phyloP scores from a whole-genome alignment of 2,797 vertebrate species.

The Gymnodraco acuticeps region DNA sequence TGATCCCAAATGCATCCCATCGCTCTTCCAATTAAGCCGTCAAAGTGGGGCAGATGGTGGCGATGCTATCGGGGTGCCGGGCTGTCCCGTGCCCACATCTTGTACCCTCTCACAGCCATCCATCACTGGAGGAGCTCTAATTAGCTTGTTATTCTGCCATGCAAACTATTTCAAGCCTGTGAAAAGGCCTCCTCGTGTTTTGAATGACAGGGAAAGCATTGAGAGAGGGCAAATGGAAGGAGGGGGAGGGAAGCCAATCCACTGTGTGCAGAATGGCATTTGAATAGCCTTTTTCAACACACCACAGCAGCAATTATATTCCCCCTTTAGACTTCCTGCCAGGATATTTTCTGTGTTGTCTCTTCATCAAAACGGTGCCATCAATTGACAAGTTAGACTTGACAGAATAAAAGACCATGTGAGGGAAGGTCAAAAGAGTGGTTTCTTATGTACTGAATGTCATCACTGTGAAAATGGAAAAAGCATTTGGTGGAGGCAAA shows the following conservation, averaged over 20 bases:
- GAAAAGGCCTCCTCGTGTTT: slow-evolving; percentile 83
- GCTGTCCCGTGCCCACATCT: slow-evolving; percentile 72
- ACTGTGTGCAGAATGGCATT: slow-evolving; percentile 80
- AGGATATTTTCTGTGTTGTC: slow-evolving; percentile 75
- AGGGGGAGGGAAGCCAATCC: slow-evolving; percentile 79
- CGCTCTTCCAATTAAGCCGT: slow-evolving; percentile 80
- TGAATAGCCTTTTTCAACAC: slow-evolving; percentile 86
- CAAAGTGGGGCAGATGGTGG: slow-evolving; percentile 75
- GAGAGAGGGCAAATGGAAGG: slow-evolving; percentile 77
- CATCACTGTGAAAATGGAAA: slow-evolving; percentile 32
- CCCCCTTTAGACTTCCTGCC: slow-evolving; percentile 78
- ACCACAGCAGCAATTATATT: slow-evolving; percentile 82
- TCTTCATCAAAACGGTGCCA: slow-evolving; percentile 74
- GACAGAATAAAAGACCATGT: slow-evolving; percentile 67
- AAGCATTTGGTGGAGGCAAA: slow-evolving; percentile 31
- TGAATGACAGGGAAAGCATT: slow-evolving; percentile 82
- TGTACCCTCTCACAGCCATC: slow-evolving; percentile 71
- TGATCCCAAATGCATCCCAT: slow-evolving; percentile 67
- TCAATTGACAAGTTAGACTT: slow-evolving; percentile 77
- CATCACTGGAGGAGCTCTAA: slow-evolving; percentile 82
- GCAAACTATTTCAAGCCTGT: slow-evolving; percentile 84
- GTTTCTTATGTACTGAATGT: slow-evolving; percentile 47
- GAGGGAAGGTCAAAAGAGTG: slow-evolving; percentile 64
- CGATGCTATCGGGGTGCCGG: slow-evolving; percentile 67
- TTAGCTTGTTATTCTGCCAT: slow-evolving; percentile 87